Base-by-base conservation (phyloP, 2,888 invertebrate species). In the Choreutis nemorana region DNA sequence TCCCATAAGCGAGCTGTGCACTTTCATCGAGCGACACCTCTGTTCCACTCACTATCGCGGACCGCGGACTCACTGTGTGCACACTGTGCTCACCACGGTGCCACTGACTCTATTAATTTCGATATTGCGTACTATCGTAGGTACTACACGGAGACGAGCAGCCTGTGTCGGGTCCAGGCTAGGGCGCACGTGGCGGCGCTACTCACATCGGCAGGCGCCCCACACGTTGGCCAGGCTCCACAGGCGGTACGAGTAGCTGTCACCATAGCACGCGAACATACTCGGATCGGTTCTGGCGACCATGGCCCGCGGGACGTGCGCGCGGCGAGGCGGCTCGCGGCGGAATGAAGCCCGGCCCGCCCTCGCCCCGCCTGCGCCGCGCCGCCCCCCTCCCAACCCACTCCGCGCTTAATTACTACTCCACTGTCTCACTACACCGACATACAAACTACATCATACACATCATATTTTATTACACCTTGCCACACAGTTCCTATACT, bases 241-340 rank as follows among this genome's bases (percentile, higher is more conserved):
- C 71, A 87, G 83, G 70, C 86, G 83, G 79, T 86, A 87, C 68
- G 86, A 86, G 80, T 87, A 87, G 81, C 86, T 86, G 80, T 86
- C 86, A 73, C 77, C 77, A 81, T 85, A 85, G 80, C 84, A 84
- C 66, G 84, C 85, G 82, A 84, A 86, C 86, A 86, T 87, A 82
- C 83, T 86, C 81, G 81, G 86, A 83, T 84, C 83, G 79, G 85
- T 86, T 84, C 87, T 87, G 84, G 89, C 88, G 87, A 88, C 88
- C 85, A 86, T 87, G 84, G 83, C 87, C 86, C 86, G 84, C 80
- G 72, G 77, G 44, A 61, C 71, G 73, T 68, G 66, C 56, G 55
- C 42, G 48, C 45, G 40, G 59, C 50, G 53, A 59, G 67, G 68
- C 70, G 73, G 67, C 68, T 73, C 79, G 77, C 72, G 70, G 79